Percentiles rank a stretch among this genome's conserved stretches.
Evolutionary conservation across 1,140 invertebrate genomes (phyloP).

Genomic region (Formica selysi): DNA sequence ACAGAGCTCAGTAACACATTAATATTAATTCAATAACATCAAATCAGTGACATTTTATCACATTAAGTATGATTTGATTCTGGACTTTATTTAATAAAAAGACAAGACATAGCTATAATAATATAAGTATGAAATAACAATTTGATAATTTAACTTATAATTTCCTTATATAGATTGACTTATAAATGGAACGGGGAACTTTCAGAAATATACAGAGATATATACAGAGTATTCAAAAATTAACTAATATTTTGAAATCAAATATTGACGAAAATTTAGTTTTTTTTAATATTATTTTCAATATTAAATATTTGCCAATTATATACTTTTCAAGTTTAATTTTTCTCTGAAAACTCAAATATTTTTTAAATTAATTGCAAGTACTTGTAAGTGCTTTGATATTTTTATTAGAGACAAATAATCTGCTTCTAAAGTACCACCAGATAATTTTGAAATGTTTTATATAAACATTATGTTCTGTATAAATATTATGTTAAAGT

Average conservation of each 20-base stretch:
- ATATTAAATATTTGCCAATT: too few relatives aligned
- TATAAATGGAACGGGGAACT: not conserved
- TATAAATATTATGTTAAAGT: not conserved
- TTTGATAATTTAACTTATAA: not conserved
- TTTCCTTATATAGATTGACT: not conserved
- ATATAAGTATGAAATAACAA: not conserved
- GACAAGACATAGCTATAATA: not conserved
- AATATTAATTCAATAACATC: not conserved
- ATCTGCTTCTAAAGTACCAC: not conserved
- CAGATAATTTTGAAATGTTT: not conserved
- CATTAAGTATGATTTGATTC: not conserved
- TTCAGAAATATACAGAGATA: not conserved
- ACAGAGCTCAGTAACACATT: not conserved
- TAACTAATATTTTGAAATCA: not conserved
- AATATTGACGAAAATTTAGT: not conserved
- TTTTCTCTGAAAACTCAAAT: too few relatives aligned
- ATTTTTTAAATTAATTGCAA: not conserved
- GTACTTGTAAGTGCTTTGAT: not conserved
- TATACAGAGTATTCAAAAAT: not conserved
- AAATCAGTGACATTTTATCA: not conserved
- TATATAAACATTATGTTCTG: not conserved
- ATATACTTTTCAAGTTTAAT: too few relatives aligned
- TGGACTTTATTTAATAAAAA: not conserved
- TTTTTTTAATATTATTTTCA: too few relatives aligned
- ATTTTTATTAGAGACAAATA: not conserved